Evolutionary conservation across 2,113 vertebrate species (phyloP), one percentile per base, ranked within the genome.

Genomic region (Nothobranchius furzeri): DNA sequence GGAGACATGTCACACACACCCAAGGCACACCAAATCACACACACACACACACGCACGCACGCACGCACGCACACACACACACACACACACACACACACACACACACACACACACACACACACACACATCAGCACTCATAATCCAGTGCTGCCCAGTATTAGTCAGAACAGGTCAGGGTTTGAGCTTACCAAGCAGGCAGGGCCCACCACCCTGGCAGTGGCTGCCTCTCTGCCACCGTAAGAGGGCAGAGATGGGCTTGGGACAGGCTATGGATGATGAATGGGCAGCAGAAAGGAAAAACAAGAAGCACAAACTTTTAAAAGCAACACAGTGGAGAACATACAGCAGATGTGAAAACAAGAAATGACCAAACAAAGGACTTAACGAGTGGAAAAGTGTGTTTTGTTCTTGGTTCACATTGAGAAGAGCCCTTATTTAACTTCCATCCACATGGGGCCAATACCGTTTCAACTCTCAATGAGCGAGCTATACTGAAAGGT

Each of bases 111-210:
- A 83, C 80, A 75, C 13, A 49, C 20, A 35, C 12, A 54, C 52
- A 36, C 52, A 65, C 72, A 46, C 65, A 48, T 42, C n/a, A 60
- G 62, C 57, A 54, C 55, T 63, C 56, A 57, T 49, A 65, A 71
- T 54, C 53, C 42, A 56, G 49, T 20, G 54, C 9, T 60, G 50
- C 56, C 75, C 25, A 54, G 55, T 20, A 9, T 17, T 43, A 47
- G 60, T 70, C 20, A 4, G 48, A 75, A 77, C 37, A 64, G 76
- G 53, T 67, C 37, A 6, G 57, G 79, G 70, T 79, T 49, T 68
- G 66, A 69, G 86, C 89, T 89, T 90, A 92, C 78, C 86, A 90
- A 88, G 74, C 86, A 92, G 54, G 82, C 46, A 2, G 93, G 90
- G 75, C 85, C 90, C 88, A 87, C 84, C 88, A 91, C 89, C 86